Conservation (phyloP, 2,797 vertebrate genomes). For the Fistularia tabacaria region DNA sequence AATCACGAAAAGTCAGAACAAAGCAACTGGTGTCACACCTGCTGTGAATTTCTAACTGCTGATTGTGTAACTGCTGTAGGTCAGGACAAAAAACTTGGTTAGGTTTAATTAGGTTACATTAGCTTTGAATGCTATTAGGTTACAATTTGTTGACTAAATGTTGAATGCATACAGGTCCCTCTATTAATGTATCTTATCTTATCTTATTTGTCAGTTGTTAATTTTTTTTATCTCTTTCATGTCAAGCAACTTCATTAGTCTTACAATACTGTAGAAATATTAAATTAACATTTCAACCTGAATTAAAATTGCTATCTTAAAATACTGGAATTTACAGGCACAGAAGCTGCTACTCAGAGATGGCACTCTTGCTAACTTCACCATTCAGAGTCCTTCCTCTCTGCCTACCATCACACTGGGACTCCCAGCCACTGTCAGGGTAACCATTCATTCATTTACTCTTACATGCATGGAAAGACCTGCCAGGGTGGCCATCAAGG, state of each 20-base stretch:
- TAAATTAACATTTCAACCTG: too few relatives aligned
- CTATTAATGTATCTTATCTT: too few relatives aligned
- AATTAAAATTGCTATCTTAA: too few relatives aligned
- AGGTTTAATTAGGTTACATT: constrained; percentile 17
- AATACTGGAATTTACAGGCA: constrained; percentile 65
- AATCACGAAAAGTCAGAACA: constrained; percentile 55
- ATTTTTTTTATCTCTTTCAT: too few relatives aligned
- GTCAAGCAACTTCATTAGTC: too few relatives aligned
- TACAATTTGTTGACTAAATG: constrained; percentile 2
- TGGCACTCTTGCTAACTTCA: constrained; percentile 83
- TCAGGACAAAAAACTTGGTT: constrained; percentile 4
- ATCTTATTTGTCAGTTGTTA: too few relatives aligned
- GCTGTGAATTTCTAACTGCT: constrained; percentile 40
- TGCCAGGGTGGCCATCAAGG: too few relatives aligned
- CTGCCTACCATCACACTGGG: constrained; percentile 90
- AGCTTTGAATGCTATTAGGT: constrained; percentile 2
- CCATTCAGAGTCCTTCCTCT: constrained; percentile 75
- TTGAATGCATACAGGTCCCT: too few relatives aligned
- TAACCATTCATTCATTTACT: constrained; percentile 47
- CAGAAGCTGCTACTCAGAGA: constrained; percentile 79
- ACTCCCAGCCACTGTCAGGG: constrained; percentile 84
- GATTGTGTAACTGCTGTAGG: constrained; percentile 3
- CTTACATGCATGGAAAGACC: too few relatives aligned
- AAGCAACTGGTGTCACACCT: constrained; percentile 55
- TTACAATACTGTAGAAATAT: too few relatives aligned